Evolutionary conservation across 1,140 invertebrate species (phyloP).

Genomic region (Brachionus rotundiformis): DNA sequence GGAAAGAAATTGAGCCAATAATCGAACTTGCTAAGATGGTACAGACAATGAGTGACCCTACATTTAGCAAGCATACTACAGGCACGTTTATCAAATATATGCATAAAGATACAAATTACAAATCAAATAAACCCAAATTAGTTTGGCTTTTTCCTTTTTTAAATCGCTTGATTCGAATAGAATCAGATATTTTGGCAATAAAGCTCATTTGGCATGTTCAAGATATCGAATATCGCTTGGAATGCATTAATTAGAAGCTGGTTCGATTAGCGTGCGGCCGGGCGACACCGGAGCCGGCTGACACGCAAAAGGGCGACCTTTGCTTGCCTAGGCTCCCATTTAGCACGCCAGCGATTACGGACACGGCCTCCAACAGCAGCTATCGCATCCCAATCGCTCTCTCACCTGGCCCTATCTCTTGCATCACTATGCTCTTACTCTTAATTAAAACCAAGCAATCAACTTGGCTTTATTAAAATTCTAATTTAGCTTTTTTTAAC

Average conservation of each 20-base stretch:
- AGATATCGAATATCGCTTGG: not conserved
- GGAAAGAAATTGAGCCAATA: not conserved
- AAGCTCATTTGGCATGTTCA: constrained; percentile 17
- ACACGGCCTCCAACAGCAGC: not conserved
- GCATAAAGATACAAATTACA: constrained; percentile 50
- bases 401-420: too few relatives aligned
- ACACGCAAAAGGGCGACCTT: not conserved
- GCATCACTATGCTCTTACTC: too few relatives aligned
- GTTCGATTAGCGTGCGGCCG: not conserved
- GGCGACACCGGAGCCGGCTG: too few relatives aligned
- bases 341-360: not conserved
- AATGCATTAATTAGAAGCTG: not conserved
- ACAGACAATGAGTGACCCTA: constrained; percentile 3
- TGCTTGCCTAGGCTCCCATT: not conserved
- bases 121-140: constrained; percentile 13
- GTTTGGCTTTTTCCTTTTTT: constrained; percentile 9
- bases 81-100: constrained; percentile 50
- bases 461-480: constrained; percentile 7
- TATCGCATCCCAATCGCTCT: constrained; percentile 28
- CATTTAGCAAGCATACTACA: not conserved
- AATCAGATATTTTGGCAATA: constrained; percentile 29
- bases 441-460: not conserved
- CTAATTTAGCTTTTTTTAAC: too few relatives aligned
- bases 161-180: constrained; percentile 5
- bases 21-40: not conserved